phyloP scores from a whole-genome alignment of 1,140 invertebrate genomes.

The Cotesia typhae region DNA sequence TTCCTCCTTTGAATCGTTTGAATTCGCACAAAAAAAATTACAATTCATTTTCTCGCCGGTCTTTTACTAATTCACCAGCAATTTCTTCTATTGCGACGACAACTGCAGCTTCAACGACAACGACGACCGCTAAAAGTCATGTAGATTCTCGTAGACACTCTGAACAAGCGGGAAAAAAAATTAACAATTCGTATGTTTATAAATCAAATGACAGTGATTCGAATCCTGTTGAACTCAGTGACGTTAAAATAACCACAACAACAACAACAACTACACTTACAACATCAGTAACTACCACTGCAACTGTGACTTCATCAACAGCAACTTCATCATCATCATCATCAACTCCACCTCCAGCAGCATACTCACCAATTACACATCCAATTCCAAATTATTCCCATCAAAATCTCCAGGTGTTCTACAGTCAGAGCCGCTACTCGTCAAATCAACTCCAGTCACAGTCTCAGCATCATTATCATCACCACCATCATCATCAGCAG shows the following conservation, averaged over 20 bases:
- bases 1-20: conserved; percentile 5
- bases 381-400: conserved; percentile 58
- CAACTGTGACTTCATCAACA: no score
- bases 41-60: not conserved
- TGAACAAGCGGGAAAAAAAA: conserved; percentile 1
- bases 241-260: not conserved
- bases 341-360: conserved; percentile 53
- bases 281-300: no score
- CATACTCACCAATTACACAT: conserved; percentile 53
- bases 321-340: not conserved
- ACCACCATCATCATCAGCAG: conserved; percentile 26
- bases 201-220: conserved; percentile 5
- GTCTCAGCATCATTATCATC: conserved; percentile 32
- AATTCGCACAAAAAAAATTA: conserved; percentile 24
- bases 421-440: conserved; percentile 49
- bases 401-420: conserved; percentile 60
- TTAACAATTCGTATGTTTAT: conserved; percentile 1
- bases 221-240: not conserved
- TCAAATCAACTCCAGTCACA: no score
- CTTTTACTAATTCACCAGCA: not conserved
- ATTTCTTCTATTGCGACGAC: no score
- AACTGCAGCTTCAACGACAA: no score
- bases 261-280: no score
- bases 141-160: not conserved
- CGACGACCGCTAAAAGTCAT: conserved; percentile 10